Percentiles rank a stretch among this genome's conserved stretches.
Evolutionary conservation across 2,113 vertebrate genomes (phyloP).

Genomic region (Vulpes vulpes): DNA sequence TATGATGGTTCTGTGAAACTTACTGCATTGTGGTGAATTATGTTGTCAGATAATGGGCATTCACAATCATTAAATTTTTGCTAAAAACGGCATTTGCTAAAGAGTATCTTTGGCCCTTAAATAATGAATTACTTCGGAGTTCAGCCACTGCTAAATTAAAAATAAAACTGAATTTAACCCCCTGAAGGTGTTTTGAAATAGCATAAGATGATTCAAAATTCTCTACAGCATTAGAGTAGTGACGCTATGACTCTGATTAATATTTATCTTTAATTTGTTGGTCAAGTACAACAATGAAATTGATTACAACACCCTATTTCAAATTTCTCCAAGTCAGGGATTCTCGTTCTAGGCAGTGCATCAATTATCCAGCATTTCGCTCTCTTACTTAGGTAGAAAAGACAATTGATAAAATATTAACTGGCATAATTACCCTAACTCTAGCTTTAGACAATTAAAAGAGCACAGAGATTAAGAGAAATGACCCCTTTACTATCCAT

Average conservation of each 20-base stretch:
- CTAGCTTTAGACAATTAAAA: background rate
- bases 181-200: constrained; percentile 24
- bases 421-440: background rate
- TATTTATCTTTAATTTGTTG: constrained; percentile 35
- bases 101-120: background rate
- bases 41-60: background rate
- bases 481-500: background rate
- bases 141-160: constrained; percentile 50
- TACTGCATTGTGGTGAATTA: background rate
- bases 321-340: background rate
- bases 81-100: constrained; percentile 29
- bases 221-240: background rate
- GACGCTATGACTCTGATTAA: background rate
- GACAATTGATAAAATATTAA: background rate
- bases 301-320: background rate
- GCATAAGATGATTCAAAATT: background rate
- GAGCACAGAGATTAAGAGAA: background rate
- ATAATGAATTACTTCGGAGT: constrained; percentile 31
- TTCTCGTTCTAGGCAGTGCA: background rate
- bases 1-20: background rate
- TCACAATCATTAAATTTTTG: constrained; percentile 28
- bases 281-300: background rate
- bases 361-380: background rate
- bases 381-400: background rate
- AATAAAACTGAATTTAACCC: background rate